Evolutionary conservation across 2,113 vertebrate genomes (phyloP).

Genomic region (Petrocephalus zakoni): DNA sequence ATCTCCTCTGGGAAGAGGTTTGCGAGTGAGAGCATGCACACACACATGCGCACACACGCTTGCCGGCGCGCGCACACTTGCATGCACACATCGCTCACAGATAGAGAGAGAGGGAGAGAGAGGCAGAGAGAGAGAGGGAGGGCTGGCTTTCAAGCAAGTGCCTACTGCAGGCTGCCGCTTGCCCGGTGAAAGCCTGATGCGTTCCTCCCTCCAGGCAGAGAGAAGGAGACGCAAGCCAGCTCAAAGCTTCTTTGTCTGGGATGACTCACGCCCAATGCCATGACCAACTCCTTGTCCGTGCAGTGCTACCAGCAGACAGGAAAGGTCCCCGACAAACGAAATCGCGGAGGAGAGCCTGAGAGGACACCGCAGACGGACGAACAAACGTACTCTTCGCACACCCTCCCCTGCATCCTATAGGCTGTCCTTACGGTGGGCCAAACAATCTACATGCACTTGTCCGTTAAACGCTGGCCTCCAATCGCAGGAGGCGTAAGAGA

Average conservation of each 20-base stretch:
- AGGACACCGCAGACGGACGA: slow-evolving; percentile 45
- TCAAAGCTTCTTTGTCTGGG: slow-evolving; percentile 62
- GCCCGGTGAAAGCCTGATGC: slow-evolving; percentile 64
- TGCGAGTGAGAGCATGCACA: slow-evolving; percentile 45
- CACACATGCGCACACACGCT: slow-evolving; percentile 35
- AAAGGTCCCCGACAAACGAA: slow-evolving; percentile 19
- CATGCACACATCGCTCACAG: slow-evolving; percentile 31
- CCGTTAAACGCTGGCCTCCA: slow-evolving; percentile 44
- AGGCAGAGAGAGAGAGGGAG: slow-evolving; percentile 31
- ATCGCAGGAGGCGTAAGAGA: slow-evolving; percentile 36
- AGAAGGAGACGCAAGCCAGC: slow-evolving; percentile 53
- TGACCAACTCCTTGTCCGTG: slow-evolving; percentile 46
- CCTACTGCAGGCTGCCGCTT: slow-evolving; percentile 68
- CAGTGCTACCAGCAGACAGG: slow-evolving; percentile 37
- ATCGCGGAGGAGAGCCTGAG: slow-evolving; percentile 52
- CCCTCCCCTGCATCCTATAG: slow-evolving; percentile 48
- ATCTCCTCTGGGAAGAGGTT: slow-evolving; percentile 51
- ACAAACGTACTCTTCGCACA: slow-evolving; percentile 22
- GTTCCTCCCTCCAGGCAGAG: slow-evolving; percentile 63
- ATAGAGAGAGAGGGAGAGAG: slow-evolving; percentile 17
- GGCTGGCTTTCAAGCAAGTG: slow-evolving; percentile 53
- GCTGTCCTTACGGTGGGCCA: slow-evolving; percentile 48
- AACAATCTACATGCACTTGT: slow-evolving; percentile 28
- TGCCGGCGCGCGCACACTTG: slow-evolving; percentile 21
- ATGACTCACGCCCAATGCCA: slow-evolving; percentile 52